Evolutionary conservation across 2,797 vertebrate genomes (phyloP).

Genomic region (Scolopax bukidnonensis): DNA sequence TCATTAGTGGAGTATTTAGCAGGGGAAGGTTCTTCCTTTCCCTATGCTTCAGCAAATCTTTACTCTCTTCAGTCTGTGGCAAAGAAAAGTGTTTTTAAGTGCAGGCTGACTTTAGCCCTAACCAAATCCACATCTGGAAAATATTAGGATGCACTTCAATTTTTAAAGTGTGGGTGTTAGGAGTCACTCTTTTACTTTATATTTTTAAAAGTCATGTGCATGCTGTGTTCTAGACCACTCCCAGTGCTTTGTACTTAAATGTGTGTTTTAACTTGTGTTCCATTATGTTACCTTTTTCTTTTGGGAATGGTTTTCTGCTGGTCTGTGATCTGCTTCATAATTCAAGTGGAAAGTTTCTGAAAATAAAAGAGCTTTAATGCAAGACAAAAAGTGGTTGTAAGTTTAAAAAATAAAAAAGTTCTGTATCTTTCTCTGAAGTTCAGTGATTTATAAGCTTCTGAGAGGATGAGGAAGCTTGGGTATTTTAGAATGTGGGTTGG

Average conservation of each 20-base stretch:
- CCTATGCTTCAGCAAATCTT: background rate
- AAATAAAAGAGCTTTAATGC: conserved; percentile 4
- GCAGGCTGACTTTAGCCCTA: background rate
- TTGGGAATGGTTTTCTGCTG: conserved; percentile 18
- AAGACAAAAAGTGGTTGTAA: conserved; percentile 6
- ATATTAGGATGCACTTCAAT: background rate
- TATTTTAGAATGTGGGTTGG: background rate
- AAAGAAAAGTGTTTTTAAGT: background rate
- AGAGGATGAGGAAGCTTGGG: background rate
- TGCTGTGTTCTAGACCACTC: background rate
- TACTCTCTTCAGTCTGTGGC: background rate
- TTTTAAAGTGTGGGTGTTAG: conserved; percentile 5
- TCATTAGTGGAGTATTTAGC: background rate
- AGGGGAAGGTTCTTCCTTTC: background rate
- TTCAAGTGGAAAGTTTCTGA: conserved; percentile 34
- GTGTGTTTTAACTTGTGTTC: conserved; percentile 38
- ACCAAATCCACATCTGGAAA: conserved; percentile 35
- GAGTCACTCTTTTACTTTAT: background rate
- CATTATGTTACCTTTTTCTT: conserved; percentile 4
- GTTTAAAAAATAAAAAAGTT: background rate
- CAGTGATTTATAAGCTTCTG: conserved; percentile 18
- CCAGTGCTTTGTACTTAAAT: background rate
- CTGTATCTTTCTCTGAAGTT: background rate
- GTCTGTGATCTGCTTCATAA: background rate
- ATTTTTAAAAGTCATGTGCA: background rate